Base-by-base conservation (phyloP, 2,888 invertebrate genomes). In the Ochlodes sylvanus region DNA sequence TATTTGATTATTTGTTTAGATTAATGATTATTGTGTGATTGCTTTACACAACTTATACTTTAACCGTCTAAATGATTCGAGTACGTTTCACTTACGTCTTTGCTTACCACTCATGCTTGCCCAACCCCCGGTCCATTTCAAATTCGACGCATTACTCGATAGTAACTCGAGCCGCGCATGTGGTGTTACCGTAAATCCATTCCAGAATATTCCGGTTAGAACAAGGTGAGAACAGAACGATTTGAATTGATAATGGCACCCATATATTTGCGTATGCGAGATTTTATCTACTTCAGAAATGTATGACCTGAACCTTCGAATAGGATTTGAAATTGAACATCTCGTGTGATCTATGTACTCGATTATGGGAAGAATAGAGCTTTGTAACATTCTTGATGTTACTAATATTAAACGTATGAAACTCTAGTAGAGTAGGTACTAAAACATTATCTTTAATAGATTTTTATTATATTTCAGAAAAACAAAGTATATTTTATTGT, bases 191-290 rank as follows among this genome's bases (percentile, higher is more conserved):
- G 54, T 61, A 66, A 66, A 66, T 66, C 66, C 60, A 60, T 54
- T 66, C 52, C 9, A 42, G 66, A 60, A 60, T 60, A 60, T 66
- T 65, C 32, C 47, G 27, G 65, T 52, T 42, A 41, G 60, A 60
- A 66, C 60, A 60, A 66, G 66, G 60, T 66, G 66, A 21, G 66
- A 60, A 66, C 66, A 66, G 66, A 66, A 60, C 66, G 66, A 66
- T 60, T 60, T 60, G 58, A 65, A 66, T 54, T 58, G 60, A 54
- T 60, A 66, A 66, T 66, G 54, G 66, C 66, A 32, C 19, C 52
- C 66, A 60, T 66, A 66, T 60, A 66, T 66, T 66, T 66, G 60
- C 66, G 54, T 66, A 19, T 42, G 66, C 60, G 54, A 66, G 58
- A 66, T 66, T 66, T 42, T 52, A 66, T 66, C 66, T 38, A 66